Percentiles rank a stretch among this genome's conserved stretches.
These are phyloP conservation scores for Meleagris gallopavo DNA, from an alignment of 2,113 vertebrate genomes.

Conservation along the genomic window DNA sequence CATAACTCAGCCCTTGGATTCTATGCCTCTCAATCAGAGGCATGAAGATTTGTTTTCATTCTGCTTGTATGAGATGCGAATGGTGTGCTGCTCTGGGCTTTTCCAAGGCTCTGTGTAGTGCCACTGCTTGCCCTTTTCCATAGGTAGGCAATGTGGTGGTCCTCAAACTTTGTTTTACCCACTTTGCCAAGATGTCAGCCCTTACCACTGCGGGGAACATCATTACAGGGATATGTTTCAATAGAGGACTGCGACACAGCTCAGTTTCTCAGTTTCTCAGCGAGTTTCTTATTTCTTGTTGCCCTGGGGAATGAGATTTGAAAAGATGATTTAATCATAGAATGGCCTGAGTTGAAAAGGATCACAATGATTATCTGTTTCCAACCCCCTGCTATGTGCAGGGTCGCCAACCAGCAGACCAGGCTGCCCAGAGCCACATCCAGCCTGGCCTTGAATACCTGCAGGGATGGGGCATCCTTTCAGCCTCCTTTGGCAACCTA, in stretches of 20 bases:
- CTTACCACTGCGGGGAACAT: neutral
- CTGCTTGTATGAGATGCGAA: accelerated
- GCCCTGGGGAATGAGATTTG: neutral
- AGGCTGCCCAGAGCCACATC: too few species aligned
- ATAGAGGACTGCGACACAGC: neutral
- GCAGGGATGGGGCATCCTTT: too few species aligned
- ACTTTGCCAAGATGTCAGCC: accelerated
- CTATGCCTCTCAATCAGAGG: neutral
- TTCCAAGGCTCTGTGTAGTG: accelerated
- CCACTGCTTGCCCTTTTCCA: neutral
- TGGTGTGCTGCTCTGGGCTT: neutral
- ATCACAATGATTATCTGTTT: too few species aligned
- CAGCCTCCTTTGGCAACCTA: too few species aligned
- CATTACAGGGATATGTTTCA: neutral
- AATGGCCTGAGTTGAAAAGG: too few species aligned
- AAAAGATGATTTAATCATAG: neutral
- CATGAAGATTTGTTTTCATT: neutral
- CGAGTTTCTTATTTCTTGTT: neutral
- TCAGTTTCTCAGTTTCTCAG: neutral
- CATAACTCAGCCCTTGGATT: neutral
- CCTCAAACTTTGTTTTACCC: neutral
- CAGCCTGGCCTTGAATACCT: too few species aligned
- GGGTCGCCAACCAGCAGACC: too few species aligned
- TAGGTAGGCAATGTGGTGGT: neutral
- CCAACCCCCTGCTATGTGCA: too few species aligned